Conservation (phyloP, 2,888 invertebrate species). For the Tachina fera region DNA sequence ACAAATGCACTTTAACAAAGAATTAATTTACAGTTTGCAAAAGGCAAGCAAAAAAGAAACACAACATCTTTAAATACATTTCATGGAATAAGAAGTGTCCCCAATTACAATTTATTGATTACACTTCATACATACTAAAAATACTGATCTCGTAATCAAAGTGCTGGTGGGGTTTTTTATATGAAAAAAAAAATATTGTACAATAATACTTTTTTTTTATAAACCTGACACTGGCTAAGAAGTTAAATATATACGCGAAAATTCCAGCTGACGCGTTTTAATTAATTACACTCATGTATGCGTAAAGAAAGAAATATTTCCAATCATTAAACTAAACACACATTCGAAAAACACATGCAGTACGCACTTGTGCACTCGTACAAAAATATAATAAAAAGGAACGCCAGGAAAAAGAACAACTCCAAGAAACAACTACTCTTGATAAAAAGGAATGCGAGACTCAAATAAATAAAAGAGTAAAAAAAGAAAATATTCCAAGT, state of each 20-base stretch:
- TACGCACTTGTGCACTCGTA: constrained; percentile 6
- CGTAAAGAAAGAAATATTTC: constrained; percentile 68
- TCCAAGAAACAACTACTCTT: constrained; percentile 30
- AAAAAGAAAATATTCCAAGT: constrained; percentile 45
- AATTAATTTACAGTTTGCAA: neutral
- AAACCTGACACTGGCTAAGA: constrained; percentile 61
- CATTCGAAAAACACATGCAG: neutral
- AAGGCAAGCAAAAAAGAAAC: neutral
- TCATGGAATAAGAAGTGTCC: constrained; percentile 36
- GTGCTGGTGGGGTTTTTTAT: neutral
- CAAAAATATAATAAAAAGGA: neutral
- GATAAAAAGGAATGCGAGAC: constrained; percentile 53
- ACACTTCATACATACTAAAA: constrained; percentile 37
- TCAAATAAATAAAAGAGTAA: constrained; percentile 44
- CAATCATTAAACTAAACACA: constrained; percentile 61
- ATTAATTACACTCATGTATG: constrained; percentile 78
- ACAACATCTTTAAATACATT: constrained; percentile 26
- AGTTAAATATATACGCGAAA: constrained; percentile 71
- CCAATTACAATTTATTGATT: constrained; percentile 51
- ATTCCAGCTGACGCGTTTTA: constrained; percentile 80
- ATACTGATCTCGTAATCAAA: constrained; percentile 38
- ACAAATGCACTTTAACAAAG: constrained; percentile 21
- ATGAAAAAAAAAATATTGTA: neutral
- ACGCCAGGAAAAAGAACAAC: neutral
- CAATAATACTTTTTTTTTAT: neutral